Conservation (phyloP, 2,888 invertebrate genomes). For the Laothoe populi region DNA sequence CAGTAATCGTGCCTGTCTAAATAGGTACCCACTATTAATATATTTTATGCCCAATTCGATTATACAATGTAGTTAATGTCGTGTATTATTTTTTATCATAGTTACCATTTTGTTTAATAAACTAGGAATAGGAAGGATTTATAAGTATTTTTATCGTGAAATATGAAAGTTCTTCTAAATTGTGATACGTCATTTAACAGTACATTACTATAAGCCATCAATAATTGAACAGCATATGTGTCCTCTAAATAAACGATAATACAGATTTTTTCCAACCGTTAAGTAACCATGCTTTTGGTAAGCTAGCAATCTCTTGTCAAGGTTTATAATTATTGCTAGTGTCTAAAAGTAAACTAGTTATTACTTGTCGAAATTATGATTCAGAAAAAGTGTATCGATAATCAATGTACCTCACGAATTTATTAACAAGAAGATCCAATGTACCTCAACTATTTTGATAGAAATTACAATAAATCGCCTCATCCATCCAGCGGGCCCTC, state of each 20-base stretch:
- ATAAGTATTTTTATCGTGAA: background rate
- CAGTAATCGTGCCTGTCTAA: background rate
- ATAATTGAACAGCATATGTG: conserved; percentile 22
- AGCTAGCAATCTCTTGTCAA: conserved; percentile 25
- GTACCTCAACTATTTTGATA: too few relatives aligned
- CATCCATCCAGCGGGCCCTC: too few relatives aligned
- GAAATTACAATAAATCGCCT: too few relatives aligned
- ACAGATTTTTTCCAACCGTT: conserved; percentile 32
- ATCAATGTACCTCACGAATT: too few relatives aligned
- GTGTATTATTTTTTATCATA: too few relatives aligned
- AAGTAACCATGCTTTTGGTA: conserved; percentile 10
- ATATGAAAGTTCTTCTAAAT: background rate
- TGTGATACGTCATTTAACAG: conserved; percentile 20
- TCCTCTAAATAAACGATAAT: conserved; percentile 26
- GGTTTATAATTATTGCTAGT: background rate
- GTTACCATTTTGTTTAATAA: too few relatives aligned
- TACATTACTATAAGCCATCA: conserved; percentile 24
- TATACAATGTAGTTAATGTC: too few relatives aligned
- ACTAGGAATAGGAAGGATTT: too few relatives aligned
- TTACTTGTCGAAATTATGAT: background rate
- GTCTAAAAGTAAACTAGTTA: background rate
- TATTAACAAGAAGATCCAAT: too few relatives aligned
- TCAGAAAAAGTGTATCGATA: background rate
- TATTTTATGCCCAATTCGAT: too few relatives aligned
- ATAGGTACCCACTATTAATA: too few relatives aligned